These are phyloP conservation scores for Anarhynchus alexandrinus DNA, from an alignment of 2,113 vertebrate genomes.

Conservation along the genomic window DNA sequence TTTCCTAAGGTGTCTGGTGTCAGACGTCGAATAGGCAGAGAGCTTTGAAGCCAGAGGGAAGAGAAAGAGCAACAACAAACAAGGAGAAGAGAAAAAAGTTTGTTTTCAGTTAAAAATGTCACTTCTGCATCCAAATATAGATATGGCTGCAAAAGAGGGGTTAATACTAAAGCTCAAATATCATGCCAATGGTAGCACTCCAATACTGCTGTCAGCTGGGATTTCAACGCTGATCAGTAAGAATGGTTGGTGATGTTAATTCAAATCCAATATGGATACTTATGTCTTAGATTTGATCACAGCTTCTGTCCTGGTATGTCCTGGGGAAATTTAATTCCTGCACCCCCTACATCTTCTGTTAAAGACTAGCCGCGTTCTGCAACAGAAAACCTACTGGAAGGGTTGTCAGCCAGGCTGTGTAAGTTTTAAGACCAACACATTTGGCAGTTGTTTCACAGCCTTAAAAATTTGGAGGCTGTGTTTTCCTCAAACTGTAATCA, in stretches of 20 bases:
- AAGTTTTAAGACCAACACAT: background rate
- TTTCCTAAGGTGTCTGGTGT: background rate
- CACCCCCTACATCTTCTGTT: background rate
- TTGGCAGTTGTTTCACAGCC: background rate
- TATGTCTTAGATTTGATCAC: constrained; percentile 29
- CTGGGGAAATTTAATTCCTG: constrained; percentile 42
- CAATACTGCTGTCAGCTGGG: background rate
- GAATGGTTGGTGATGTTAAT: constrained; percentile 5
- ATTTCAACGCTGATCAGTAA: constrained; percentile 7
- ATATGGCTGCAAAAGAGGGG: background rate
- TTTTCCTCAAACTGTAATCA: background rate
- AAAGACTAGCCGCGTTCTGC: background rate
- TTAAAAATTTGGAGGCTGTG: background rate
- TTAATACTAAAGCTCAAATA: constrained; percentile 27
- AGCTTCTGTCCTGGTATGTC: background rate
- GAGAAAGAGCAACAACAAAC: constrained; percentile 28
- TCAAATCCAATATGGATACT: constrained; percentile 42
- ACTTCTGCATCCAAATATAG: background rate
- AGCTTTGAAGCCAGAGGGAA: constrained; percentile 5
- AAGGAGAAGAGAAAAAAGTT: background rate
- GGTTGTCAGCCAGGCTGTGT: background rate
- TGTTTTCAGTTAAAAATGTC: constrained; percentile 25
- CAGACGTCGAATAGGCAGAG: constrained; percentile 22
- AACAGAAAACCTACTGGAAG: background rate
- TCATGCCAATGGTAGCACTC: background rate